A percentile compares a stretch with the other conserved stretches of the same genome.
Evolutionary conservation across 2,113 vertebrate species (phyloP).

Genomic region (Chloroceryle aenea): DNA sequence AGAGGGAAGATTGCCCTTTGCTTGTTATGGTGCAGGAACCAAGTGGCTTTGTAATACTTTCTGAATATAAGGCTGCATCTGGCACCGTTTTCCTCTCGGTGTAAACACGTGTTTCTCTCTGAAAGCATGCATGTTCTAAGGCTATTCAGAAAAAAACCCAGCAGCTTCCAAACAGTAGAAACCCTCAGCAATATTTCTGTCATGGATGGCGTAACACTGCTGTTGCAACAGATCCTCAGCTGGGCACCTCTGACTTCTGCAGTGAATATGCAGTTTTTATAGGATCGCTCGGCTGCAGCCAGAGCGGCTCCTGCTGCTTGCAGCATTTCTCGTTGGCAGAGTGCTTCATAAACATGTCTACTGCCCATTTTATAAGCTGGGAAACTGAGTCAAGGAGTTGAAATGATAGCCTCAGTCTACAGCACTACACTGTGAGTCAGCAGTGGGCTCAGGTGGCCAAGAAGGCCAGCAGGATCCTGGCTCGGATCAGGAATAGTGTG

Average conservation of each 20-base stretch:
- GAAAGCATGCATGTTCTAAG: neutral
- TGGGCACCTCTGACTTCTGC: neutral
- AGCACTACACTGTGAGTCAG: neutral
- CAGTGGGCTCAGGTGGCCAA: too few species aligned
- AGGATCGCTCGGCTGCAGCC: neutral
- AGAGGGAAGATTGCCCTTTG: neutral
- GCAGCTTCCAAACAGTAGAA: neutral
- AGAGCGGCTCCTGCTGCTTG: neutral
- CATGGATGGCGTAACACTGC: neutral
- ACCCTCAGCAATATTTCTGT: neutral
- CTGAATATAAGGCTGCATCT: neutral
- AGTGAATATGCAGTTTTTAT: conserved; percentile 28
- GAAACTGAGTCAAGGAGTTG: neutral
- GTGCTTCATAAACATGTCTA: neutral
- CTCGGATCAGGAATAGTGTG: too few species aligned
- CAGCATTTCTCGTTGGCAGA: neutral
- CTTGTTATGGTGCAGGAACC: neutral
- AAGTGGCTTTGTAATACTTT: neutral
- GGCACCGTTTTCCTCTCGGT: neutral
- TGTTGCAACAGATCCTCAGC: neutral
- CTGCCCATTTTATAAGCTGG: neutral
- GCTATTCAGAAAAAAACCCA: neutral
- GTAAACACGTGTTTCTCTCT: neutral
- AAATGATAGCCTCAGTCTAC: neutral
- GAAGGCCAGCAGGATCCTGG: too few species aligned